Percentiles rank a stretch among this genome's conserved stretches.
Evolutionary conservation across 2,113 vertebrate species (phyloP).

Genomic region (Hyaena hyaena): DNA sequence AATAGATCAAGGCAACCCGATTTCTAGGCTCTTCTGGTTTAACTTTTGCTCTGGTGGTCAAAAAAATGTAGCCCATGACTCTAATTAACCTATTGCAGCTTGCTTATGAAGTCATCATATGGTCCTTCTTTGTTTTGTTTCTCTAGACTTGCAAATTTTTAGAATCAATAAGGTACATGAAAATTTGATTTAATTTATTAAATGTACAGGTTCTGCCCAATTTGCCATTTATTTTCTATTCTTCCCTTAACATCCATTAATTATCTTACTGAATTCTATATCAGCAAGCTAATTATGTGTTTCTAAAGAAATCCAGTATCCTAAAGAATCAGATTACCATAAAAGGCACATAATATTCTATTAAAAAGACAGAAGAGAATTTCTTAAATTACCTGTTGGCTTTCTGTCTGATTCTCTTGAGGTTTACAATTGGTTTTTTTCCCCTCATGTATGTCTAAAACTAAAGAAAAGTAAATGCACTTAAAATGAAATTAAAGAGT

Average conservation of each 20-base stretch:
- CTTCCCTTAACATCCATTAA: background rate
- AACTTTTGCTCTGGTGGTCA: background rate
- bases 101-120: background rate
- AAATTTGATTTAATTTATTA: constrained; percentile 17
- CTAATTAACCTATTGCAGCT: background rate
- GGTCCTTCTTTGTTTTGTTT: background rate
- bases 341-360: background rate
- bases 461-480: background rate
- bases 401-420: background rate
- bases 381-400: background rate
- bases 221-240: background rate
- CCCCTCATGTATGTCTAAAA: background rate
- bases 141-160: background rate
- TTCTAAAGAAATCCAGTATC: background rate
- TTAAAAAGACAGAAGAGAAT: background rate
- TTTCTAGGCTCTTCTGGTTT: background rate
- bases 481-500: background rate
- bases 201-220: background rate
- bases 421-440: background rate
- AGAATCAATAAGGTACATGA: background rate
- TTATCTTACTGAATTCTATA: background rate
- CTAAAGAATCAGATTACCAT: background rate
- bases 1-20: background rate
- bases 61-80: background rate
- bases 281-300: background rate